phyloP scores from a whole-genome alignment of 92 coral and sea anemone species.

The Nematostella vectensis region DNA sequence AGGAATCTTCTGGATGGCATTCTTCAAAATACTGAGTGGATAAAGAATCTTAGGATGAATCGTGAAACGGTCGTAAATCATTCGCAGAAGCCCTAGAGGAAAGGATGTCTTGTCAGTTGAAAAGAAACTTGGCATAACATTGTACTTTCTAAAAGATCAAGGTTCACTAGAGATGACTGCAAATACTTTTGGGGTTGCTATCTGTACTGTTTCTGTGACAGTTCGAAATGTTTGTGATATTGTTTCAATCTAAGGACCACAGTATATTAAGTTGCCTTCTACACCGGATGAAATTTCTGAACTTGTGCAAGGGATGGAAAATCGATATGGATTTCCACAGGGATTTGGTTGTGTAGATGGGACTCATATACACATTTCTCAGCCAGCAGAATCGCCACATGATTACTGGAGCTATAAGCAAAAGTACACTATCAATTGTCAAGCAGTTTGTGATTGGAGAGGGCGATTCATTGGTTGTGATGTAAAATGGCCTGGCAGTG shows the following conservation, averaged over 20 bases:
- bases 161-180: conserved; percentile 54
- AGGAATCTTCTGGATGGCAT: conserved; percentile 8
- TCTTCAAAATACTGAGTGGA: conserved; percentile 15
- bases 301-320: conserved; percentile 21
- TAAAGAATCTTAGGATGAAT: conserved; percentile 33
- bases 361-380: conserved; percentile 32
- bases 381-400: conserved; percentile 34
- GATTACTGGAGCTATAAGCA: conserved; percentile 41
- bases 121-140: conserved; percentile 44
- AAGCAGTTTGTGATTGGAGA: conserved; percentile 40
- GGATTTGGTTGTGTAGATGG: conserved; percentile 51
- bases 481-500: conserved; percentile 46
- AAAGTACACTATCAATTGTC: conserved; percentile 40
- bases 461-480: conserved; percentile 34
- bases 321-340: conserved; percentile 37
- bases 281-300: conserved; percentile 37
- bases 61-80: conserved; percentile 21
- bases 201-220: conserved; percentile 34
- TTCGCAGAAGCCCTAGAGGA: conserved; percentile 25
- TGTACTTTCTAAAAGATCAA: conserved; percentile 42
- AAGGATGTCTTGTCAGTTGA: conserved; percentile 34
- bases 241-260: conserved; percentile 24
- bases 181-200: conserved; percentile 50
- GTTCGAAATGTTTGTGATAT: conserved; percentile 33
- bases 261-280: conserved; percentile 36